phyloP scores from a whole-genome alignment of 30 jellyfish, hydroid and myxozoan genomes.

The Rhopilema esculentum region DNA sequence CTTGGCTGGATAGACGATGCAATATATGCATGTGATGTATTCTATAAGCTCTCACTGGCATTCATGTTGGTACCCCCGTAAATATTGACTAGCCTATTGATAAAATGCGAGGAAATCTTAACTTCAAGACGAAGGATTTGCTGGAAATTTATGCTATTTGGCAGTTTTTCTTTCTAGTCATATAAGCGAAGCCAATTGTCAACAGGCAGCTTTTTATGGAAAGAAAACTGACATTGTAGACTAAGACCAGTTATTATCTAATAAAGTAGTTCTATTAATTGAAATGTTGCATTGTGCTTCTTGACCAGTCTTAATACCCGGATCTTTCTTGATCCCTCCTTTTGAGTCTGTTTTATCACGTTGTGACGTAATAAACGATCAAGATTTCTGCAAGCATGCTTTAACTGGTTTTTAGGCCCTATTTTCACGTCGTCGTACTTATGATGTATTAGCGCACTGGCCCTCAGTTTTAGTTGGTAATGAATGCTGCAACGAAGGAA shows the following conservation, averaged over 20 bases:
- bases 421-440: background rate
- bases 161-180: background rate
- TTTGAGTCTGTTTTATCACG: background rate
- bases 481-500: no score
- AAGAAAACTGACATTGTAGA: background rate
- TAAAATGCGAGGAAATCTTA: background rate
- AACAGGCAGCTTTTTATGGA: background rate
- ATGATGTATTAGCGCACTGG: no score
- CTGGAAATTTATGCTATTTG: background rate
- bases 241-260: background rate
- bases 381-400: no score
- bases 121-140: background rate
- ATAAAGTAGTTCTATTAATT: background rate
- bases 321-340: background rate
- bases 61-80: background rate
- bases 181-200: background rate
- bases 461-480: no score
- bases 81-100: background rate
- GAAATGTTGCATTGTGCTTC: background rate
- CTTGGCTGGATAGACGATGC: no score
- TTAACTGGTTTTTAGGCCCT: background rate
- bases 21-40: no score
- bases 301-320: background rate
- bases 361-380: no score
- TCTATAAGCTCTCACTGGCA: no score